Percentiles rank a stretch among this genome's conserved stretches.
phyloP scores from a whole-genome alignment of 2,113 vertebrate species.

The Colinus virginianus region DNA sequence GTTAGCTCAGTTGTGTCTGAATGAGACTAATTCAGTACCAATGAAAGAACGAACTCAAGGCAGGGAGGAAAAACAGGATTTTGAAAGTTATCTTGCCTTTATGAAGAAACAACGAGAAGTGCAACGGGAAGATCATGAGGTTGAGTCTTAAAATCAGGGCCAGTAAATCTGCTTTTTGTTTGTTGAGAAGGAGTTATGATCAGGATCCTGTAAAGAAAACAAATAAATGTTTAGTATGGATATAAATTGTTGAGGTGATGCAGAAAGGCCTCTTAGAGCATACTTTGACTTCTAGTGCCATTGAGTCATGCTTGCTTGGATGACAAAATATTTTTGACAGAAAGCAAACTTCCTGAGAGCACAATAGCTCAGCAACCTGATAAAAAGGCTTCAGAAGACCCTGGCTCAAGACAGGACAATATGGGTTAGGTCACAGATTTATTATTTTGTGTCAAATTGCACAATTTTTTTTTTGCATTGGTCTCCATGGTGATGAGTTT shows the following conservation, averaged over 20 bases:
- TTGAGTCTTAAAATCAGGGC: constrained; percentile 38
- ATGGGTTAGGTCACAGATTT: constrained; percentile 22
- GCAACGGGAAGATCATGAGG: constrained; percentile 28
- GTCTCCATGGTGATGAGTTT: constrained; percentile 64
- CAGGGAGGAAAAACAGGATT: constrained; percentile 48
- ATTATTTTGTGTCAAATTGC: constrained; percentile 35
- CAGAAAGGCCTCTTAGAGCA: not conserved
- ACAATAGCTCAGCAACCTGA: not conserved
- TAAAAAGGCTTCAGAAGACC: not conserved
- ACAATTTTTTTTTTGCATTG: not conserved
- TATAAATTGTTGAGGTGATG: not conserved
- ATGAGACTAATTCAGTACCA: constrained; percentile 23
- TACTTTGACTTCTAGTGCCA: not conserved
- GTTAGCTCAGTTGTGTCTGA: constrained; percentile 24
- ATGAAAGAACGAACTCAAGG: constrained; percentile 23
- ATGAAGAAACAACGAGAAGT: not conserved
- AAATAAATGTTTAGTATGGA: constrained; percentile 37
- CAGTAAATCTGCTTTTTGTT: constrained; percentile 65
- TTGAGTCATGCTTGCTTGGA: not conserved
- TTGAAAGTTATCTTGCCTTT: constrained; percentile 54
- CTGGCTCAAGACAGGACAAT: not conserved
- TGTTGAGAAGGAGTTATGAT: constrained; percentile 52
- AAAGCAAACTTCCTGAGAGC: not conserved
- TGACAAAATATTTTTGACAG: not conserved
- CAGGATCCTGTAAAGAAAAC: constrained; percentile 55